Conservation (phyloP, 2,797 vertebrate species). For the Odontamblyopus rebecca region DNA sequence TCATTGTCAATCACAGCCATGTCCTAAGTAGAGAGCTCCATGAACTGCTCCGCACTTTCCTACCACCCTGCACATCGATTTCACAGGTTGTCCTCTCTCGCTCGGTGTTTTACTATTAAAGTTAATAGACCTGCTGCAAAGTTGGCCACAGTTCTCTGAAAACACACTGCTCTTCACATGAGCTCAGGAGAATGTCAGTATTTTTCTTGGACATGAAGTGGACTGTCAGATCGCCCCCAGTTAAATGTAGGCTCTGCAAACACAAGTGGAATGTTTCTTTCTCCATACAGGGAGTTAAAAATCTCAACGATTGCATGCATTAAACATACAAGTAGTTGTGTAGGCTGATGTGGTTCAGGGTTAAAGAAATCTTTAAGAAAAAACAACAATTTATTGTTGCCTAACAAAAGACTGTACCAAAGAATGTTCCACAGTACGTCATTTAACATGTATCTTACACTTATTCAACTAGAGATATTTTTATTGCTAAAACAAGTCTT, state of each 20-base stretch:
- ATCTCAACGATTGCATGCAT: background rate
- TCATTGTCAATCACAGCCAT: slow-evolving; percentile 69
- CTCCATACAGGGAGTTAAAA: slow-evolving; percentile 40
- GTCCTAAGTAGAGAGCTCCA: slow-evolving; percentile 56
- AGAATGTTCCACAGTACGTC: too few species aligned
- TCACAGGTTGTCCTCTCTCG: slow-evolving; percentile 56
- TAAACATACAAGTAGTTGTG: too few species aligned
- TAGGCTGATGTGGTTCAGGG: too few species aligned
- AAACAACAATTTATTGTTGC: too few species aligned
- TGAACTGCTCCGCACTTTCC: slow-evolving; percentile 50
- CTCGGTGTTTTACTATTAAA: slow-evolving; percentile 55
- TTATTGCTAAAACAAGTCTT: too few species aligned
- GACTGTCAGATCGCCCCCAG: slow-evolving; percentile 45
- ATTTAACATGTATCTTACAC: too few species aligned
- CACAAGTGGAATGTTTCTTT: slow-evolving; percentile 56
- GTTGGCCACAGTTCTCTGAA: slow-evolving; percentile 47
- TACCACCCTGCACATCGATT: slow-evolving; percentile 41
- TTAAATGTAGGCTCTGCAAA: slow-evolving; percentile 58
- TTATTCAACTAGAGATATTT: too few species aligned
- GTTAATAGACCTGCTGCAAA: slow-evolving; percentile 65
- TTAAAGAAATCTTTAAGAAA: too few species aligned
- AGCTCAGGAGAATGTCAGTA: slow-evolving; percentile 44
- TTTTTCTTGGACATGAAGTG: slow-evolving; percentile 68
- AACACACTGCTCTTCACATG: slow-evolving; percentile 53
- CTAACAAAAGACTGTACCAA: too few species aligned